phyloP scores from a whole-genome alignment of 2,113 vertebrate genomes.

The Cygnus buccinator region DNA sequence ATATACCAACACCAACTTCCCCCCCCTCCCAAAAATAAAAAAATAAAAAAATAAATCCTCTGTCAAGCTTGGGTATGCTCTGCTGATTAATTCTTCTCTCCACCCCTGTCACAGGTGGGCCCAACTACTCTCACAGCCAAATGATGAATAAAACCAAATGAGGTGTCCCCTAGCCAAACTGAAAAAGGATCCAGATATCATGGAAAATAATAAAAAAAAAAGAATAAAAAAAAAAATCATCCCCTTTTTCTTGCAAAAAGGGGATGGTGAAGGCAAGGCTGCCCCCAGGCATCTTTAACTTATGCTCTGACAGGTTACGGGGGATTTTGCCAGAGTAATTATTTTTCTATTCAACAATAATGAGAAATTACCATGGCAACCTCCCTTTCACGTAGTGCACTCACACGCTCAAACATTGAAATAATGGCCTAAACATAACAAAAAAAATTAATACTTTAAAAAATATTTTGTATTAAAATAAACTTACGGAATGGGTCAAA shows the following conservation, averaged over 20 bases:
- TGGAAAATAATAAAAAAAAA: not conserved
- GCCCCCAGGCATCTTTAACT: slow-evolving; percentile 83
- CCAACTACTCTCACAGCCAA: slow-evolving; percentile 6
- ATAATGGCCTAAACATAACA: slow-evolving; percentile 74
- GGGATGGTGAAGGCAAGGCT: slow-evolving; percentile 67
- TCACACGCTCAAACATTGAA: slow-evolving; percentile 74
- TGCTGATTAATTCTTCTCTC: slow-evolving; percentile 50
- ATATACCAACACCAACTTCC: not conserved
- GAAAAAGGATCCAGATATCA: slow-evolving; percentile 51
- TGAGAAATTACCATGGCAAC: slow-evolving; percentile 90
- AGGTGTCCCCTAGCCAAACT: not conserved
- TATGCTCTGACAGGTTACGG: slow-evolving; percentile 83
- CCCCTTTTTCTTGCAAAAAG: slow-evolving; percentile 18
- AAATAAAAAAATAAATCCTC: not conserved
- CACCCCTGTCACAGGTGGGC: slow-evolving; percentile 44
- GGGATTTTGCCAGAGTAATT: slow-evolving; percentile 87
- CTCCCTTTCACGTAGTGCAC: slow-evolving; percentile 75
- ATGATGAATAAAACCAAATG: slow-evolving; percentile 1
- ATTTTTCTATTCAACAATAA: slow-evolving; percentile 89
- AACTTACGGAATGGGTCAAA: slow-evolving; percentile 66
- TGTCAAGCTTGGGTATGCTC: not conserved
- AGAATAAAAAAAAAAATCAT: not conserved
- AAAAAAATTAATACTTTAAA: slow-evolving; percentile 69
- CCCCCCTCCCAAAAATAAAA: not conserved
- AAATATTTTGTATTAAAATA: slow-evolving; percentile 72